Evolutionary conservation across 2,888 invertebrate genomes (phyloP).

Genomic region (Eupithecia subfuscata): DNA sequence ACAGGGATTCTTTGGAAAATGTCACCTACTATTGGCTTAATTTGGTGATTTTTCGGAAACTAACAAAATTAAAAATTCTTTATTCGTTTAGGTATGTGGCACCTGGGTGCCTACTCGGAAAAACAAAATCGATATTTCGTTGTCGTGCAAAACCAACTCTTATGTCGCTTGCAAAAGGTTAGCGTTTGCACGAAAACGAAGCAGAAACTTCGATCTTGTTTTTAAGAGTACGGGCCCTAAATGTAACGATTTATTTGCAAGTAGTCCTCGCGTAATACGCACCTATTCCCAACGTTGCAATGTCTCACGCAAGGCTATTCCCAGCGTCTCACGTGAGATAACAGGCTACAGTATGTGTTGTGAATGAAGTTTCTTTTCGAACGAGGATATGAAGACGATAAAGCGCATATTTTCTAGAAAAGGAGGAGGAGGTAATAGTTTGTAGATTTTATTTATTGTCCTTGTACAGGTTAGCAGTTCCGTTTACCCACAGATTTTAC

Average conservation of each 20-base stretch:
- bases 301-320: background rate
- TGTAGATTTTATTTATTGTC: background rate
- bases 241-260: background rate
- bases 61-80: too few relatives aligned
- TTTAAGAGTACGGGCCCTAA: background rate
- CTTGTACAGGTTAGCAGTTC: background rate
- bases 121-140: too few relatives aligned
- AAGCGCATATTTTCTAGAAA: conserved; percentile 69
- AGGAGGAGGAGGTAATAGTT: conserved; percentile 66
- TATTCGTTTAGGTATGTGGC: too few relatives aligned
- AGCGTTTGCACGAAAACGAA: too few relatives aligned
- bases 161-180: too few relatives aligned
- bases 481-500: background rate
- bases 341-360: background rate
- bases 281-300: background rate
- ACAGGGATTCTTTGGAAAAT: too few relatives aligned
- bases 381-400: conserved; percentile 69
- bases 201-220: too few relatives aligned
- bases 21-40: too few relatives aligned
- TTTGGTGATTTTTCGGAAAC: too few relatives aligned
- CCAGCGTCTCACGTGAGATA: background rate
- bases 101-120: too few relatives aligned
- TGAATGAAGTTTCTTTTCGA: conserved; percentile 32
- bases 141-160: too few relatives aligned
- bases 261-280: background rate